Evolutionary conservation across 2,888 invertebrate genomes (phyloP).

Genomic region (Tetanocera ferruginea): DNA sequence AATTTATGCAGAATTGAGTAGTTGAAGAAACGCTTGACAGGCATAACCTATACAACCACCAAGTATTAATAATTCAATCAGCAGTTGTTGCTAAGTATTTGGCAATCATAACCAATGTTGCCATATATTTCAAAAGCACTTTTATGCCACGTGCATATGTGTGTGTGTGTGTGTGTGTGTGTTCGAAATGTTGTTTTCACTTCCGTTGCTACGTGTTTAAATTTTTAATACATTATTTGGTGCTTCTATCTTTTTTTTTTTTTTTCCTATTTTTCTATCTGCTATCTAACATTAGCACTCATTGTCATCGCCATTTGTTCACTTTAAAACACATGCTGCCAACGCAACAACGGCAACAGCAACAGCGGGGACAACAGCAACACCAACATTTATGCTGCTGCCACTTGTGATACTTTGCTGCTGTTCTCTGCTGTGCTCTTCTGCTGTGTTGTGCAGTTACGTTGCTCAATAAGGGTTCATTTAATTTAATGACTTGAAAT

Average conservation of each 20-base stretch:
- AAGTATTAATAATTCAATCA: slow-evolving; percentile 33
- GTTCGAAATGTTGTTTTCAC: not conserved
- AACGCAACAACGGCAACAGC: not conserved
- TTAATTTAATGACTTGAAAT: slow-evolving; percentile 65
- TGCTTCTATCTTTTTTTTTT: not conserved
- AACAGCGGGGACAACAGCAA: slow-evolving; percentile 10
- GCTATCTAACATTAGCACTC: not conserved
- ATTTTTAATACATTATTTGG: slow-evolving; percentile 6
- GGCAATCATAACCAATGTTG: slow-evolving; percentile 1
- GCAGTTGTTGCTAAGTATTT: slow-evolving; percentile 1
- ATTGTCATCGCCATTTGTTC: not conserved
- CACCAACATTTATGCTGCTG: slow-evolving; percentile 25
- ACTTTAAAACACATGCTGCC: not conserved
- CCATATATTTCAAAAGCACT: not conserved
- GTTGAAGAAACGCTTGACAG: too few species aligned
- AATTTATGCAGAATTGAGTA: too few species aligned
- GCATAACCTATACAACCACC: not conserved
- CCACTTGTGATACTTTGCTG: slow-evolving; percentile 2
- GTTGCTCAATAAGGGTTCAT: slow-evolving; percentile 60
- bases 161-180: not conserved
- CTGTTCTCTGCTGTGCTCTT: slow-evolving; percentile 13
- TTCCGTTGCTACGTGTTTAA: slow-evolving; percentile 18
- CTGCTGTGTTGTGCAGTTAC: slow-evolving; percentile 3
- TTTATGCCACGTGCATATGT: not conserved
- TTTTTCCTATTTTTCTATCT: not conserved